Evolutionary conservation across 2,888 invertebrate genomes (phyloP).

Genomic region (Dione vanillae): DNA sequence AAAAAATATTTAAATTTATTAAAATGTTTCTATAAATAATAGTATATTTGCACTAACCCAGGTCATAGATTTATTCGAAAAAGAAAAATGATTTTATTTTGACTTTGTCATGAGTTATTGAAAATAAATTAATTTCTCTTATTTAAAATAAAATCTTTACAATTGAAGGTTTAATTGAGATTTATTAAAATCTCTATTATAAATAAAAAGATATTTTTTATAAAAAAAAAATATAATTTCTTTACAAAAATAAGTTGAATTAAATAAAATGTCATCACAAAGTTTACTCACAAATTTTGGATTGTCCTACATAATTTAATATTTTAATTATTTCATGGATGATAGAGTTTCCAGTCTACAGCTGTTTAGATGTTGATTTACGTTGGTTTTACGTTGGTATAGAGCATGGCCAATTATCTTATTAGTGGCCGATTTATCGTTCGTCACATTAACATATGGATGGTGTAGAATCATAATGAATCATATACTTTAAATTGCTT

Average conservation of each 20-base stretch:
- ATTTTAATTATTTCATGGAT: slow-evolving; percentile 43
- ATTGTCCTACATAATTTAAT: slow-evolving; percentile 25
- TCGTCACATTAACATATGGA: slow-evolving; percentile 80
- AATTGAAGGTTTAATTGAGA: no score
- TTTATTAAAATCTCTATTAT: no score
- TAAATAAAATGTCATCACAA: neutral
- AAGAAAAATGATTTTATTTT: no score
- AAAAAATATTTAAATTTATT: no score
- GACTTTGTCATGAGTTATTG: no score
- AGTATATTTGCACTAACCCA: no score
- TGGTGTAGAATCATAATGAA: slow-evolving; percentile 55
- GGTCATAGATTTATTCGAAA: no score
- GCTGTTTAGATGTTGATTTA: slow-evolving; percentile 82
- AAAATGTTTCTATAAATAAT: no score
- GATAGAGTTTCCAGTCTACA: slow-evolving; percentile 53
- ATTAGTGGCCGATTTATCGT: slow-evolving; percentile 82
- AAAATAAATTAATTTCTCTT: no score
- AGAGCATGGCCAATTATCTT: slow-evolving; percentile 81
- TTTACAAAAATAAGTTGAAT: neutral
- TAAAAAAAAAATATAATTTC: neutral
- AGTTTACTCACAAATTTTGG: neutral
- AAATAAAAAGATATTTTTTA: neutral
- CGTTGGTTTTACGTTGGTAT: slow-evolving; percentile 78
- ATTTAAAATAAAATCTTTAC: no score
- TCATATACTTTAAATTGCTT: slow-evolving; percentile 42